These are phyloP conservation scores for Salpingus planirostris DNA, from an alignment of 2,888 invertebrate genomes.

Conservation along the genomic window DNA sequence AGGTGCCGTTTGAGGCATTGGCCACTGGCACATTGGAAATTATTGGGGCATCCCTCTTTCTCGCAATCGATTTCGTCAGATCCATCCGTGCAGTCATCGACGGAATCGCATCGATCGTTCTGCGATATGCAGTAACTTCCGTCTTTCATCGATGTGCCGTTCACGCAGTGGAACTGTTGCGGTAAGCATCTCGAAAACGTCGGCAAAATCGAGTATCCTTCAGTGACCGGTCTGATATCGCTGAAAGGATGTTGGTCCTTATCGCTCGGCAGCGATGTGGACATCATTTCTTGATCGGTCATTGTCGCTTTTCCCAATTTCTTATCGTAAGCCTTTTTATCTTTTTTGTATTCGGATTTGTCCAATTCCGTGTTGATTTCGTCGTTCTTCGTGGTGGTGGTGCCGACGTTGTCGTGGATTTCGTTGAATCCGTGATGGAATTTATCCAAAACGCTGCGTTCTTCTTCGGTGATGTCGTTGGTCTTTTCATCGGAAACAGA, in stretches of 20 bases:
- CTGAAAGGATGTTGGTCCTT: conserved; percentile 10
- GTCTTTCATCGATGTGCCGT: conserved; percentile 49
- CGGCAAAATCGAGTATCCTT: conserved; percentile 27
- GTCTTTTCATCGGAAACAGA: conserved; percentile 19
- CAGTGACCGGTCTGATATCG: conserved; percentile 33
- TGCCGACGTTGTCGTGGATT: conserved; percentile 7
- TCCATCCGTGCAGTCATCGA: conserved; percentile 52
- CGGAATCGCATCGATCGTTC: conserved; percentile 47
- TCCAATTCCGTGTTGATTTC: conserved; percentile 3
- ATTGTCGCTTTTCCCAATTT: conserved; percentile 40
- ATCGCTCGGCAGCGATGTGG: conserved; percentile 8
- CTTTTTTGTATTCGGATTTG: conserved; percentile 16
- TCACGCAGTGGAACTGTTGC: conserved; percentile 51
- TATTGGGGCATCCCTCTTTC: conserved; percentile 49
- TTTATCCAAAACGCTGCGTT: conserved; percentile 28
- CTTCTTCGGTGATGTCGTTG: conserved; percentile 29
- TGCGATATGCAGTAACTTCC: conserved; percentile 49
- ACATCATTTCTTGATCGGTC: conserved; percentile 17
- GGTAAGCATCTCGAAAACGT: conserved; percentile 47
- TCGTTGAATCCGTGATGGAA: conserved; percentile 18
- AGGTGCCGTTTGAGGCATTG: conserved; percentile 51
- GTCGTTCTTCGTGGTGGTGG: conserved; percentile 11
- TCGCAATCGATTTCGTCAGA: conserved; percentile 53
- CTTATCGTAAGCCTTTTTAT: conserved; percentile 19
- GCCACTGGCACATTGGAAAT: conserved; percentile 51